phyloP scores from a whole-genome alignment of 2,888 invertebrate genomes.

The Scaptomyza parva region DNA sequence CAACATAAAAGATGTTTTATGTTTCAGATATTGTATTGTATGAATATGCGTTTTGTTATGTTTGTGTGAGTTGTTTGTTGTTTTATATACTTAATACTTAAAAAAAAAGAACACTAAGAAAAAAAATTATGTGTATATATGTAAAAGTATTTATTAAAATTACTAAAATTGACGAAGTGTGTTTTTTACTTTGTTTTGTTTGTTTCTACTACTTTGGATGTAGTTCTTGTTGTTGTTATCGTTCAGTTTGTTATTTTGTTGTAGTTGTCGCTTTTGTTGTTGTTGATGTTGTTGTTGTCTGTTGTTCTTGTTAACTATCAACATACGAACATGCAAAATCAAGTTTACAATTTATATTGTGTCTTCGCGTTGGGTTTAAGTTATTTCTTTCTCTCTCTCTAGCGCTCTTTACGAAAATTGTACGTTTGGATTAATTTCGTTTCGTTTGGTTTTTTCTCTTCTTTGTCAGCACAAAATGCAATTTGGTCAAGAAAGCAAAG shows the following conservation, averaged over 20 bases:
- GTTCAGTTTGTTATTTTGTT: constrained; percentile 43
- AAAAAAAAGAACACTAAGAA: constrained; percentile 61
- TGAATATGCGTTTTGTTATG: constrained; percentile 29
- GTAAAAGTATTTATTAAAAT: constrained; percentile 67
- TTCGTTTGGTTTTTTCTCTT: constrained; percentile 7
- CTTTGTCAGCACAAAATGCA: constrained; percentile 62
- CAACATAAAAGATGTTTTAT: constrained; percentile 28
- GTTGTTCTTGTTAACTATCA: constrained; percentile 37
- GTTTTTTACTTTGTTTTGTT: constrained; percentile 60
- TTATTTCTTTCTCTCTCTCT: no score
- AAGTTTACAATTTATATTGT: constrained; percentile 37
- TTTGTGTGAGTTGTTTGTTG: constrained; percentile 31
- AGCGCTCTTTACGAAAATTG: constrained; percentile 1
- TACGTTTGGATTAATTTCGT: constrained; percentile 9
- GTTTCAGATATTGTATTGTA: constrained; percentile 32
- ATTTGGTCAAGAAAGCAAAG: constrained; percentile 60
- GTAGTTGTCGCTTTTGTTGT: constrained; percentile 37
- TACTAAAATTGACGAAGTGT: constrained; percentile 84
- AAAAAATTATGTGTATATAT: constrained; percentile 50
- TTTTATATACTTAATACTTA: constrained; percentile 49
- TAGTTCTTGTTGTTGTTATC: constrained; percentile 45
- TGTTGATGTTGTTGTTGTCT: constrained; percentile 19
- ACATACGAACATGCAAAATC: constrained; percentile 58
- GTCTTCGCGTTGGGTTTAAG: constrained; percentile 11
- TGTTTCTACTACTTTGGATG: constrained; percentile 31